Evolutionary conservation across 2,113 vertebrate genomes (phyloP), one percentile per base, ranked within the genome.

Genomic region (Semicossyphus pulcher): DNA sequence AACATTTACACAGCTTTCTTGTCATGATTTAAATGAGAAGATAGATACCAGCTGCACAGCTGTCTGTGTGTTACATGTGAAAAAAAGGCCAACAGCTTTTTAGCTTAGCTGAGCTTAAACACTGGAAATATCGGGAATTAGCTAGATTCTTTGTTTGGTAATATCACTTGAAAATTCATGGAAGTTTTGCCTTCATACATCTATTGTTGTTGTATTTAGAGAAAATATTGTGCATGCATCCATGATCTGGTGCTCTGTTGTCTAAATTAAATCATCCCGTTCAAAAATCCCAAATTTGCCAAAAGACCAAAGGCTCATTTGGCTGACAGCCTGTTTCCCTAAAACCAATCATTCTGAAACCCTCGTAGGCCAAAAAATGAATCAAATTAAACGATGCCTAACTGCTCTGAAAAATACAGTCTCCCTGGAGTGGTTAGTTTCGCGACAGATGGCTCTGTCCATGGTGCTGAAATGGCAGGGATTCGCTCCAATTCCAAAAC

Each of bases 81-180:
- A 25, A 59, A 15, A 7, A 29, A 28, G 47, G 28, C 20, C 10
- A 32, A 23, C 9, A 21, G 23, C 3, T 23, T 11, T 39, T 26
- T n/a, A 25, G 39, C 29, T 47, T 14, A 71, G 25, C 11, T 69
- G 14, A 60, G 54, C 37, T 26, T 45, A 21, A 72, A 31, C 10
- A 32, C 12, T 16, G 23, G 21, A 56, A 45, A 52, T 3, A 5
- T 9, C n/a, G 48, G 4, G 3, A 36, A 45, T 44, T 9, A 32
- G 48, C 10, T 51, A 20, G 5, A 12, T 21, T 10, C 10, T 48
- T n/a, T n/a, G n/a, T n/a, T n/a, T n/a, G n/a, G n/a, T n/a, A n/a
- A n/a, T n/a, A n/a, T n/a, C n/a, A n/a, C n/a, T n/a, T n/a, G n/a
- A n/a, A n/a, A n/a, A n/a, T n/a, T n/a, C n/a, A n/a, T n/a, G n/a